phyloP scores from a whole-genome alignment of 2,113 vertebrate genomes.

The Corythoichthys haematopterus region DNA sequence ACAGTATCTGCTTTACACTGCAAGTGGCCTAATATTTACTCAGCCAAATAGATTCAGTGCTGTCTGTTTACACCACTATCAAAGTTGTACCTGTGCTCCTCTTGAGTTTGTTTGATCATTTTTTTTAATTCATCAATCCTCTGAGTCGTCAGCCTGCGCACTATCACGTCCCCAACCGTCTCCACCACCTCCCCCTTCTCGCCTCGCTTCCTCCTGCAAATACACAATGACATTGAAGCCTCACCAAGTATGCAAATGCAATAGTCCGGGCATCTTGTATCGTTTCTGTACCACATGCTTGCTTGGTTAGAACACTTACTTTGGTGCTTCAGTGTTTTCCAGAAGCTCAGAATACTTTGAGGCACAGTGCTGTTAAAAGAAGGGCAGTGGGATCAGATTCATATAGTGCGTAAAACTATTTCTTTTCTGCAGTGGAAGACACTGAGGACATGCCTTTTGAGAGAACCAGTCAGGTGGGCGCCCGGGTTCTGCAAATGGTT shows the following conservation, averaged over 20 bases:
- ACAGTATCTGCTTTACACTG: too few relatives aligned
- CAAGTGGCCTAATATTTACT: too few relatives aligned
- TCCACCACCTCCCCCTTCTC: slow-evolving; percentile 95
- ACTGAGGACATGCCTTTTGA: slow-evolving; percentile 46
- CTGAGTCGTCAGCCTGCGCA: slow-evolving; percentile 86
- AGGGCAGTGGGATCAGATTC: slow-evolving; percentile 4
- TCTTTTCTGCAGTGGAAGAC: background rate
- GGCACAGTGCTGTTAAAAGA: slow-evolving; percentile 64
- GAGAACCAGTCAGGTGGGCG: slow-evolving; percentile 94
- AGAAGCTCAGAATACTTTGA: slow-evolving; percentile 89
- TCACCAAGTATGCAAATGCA: background rate
- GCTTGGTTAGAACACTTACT: slow-evolving; percentile 72
- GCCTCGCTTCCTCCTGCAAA: slow-evolving; percentile 85
- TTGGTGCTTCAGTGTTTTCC: slow-evolving; percentile 91
- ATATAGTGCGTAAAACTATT: background rate
- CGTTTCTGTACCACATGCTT: background rate
- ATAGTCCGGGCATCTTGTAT: background rate
- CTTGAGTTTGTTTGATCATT: slow-evolving; percentile 91
- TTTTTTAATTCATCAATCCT: slow-evolving; percentile 90
- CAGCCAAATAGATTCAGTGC: background rate
- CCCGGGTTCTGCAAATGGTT: slow-evolving; percentile 91
- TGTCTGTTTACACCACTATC: too few relatives aligned
- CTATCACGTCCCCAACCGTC: slow-evolving; percentile 95
- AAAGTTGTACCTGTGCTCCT: slow-evolving; percentile 82
- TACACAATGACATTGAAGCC: background rate